Percentiles rank a stretch among this genome's conserved stretches.
Evolutionary conservation across 2,113 vertebrate genomes (phyloP).

Genomic region (Beaufortia kweichowensis): DNA sequence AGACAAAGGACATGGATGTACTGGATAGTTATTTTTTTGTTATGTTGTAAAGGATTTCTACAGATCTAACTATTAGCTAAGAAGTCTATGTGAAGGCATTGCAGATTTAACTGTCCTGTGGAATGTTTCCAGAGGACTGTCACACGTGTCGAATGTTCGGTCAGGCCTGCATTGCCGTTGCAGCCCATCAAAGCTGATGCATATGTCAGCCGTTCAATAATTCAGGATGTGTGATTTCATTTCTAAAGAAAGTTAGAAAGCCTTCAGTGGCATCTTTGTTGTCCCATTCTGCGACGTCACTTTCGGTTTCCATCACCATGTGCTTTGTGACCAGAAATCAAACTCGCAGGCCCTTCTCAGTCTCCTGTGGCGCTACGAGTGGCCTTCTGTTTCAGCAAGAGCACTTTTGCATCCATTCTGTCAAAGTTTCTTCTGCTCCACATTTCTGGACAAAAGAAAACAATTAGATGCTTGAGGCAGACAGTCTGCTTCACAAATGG

Average conservation of each 20-base stretch:
- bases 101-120: not conserved
- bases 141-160: not conserved
- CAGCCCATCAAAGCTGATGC: constrained; percentile 9
- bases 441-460: constrained; percentile 6
- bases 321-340: constrained; percentile 36
- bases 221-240: constrained; percentile 64
- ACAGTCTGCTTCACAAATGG: not conserved
- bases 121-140: not conserved
- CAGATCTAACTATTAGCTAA: not conserved
- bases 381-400: constrained; percentile 26
- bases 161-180: not conserved
- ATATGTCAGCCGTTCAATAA: constrained; percentile 68
- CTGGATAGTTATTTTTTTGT: not conserved
- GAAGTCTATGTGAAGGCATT: not conserved
- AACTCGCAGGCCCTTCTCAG: constrained; percentile 20
- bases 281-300: constrained; percentile 64
- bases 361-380: constrained; percentile 19
- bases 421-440: constrained; percentile 5
- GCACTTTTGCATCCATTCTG: constrained; percentile 37
- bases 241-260: constrained; percentile 65
- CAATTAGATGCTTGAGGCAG: not conserved
- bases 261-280: constrained; percentile 61
- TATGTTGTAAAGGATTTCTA: not conserved
- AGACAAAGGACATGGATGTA: not conserved
- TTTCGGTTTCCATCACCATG: constrained; percentile 58